Evolutionary conservation across 2,888 invertebrate genomes (phyloP).

Genomic region (Cheilosia grossa): DNA sequence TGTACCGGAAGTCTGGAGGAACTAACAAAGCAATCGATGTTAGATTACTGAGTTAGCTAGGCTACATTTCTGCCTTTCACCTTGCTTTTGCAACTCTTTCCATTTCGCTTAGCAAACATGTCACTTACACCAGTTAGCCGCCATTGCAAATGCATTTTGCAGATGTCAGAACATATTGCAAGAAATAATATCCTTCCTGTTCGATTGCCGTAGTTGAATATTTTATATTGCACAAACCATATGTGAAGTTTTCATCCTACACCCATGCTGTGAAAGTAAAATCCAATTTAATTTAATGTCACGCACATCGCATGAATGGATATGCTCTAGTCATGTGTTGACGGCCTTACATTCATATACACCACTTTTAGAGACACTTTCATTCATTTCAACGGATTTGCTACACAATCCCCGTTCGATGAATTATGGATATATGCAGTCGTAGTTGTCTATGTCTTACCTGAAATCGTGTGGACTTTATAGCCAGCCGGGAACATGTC

Average conservation of each 20-base stretch:
- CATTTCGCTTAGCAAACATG: no score
- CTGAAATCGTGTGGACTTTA: slow-evolving; percentile 81
- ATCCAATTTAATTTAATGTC: slow-evolving; percentile 55
- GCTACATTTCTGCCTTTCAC: no score
- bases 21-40: no score
- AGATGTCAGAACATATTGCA: background rate
- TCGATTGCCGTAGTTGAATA: slow-evolving; percentile 8
- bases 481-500: slow-evolving; percentile 79
- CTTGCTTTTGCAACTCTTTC: no score
- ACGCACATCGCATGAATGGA: slow-evolving; percentile 53
- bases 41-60: no score
- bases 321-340: slow-evolving; percentile 8
- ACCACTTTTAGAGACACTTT: background rate
- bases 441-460: slow-evolving; percentile 77
- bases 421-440: background rate
- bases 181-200: background rate
- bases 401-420: background rate
- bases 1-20: no score
- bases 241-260: slow-evolving; percentile 5
- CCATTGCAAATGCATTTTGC: no score
- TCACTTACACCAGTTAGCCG: no score
- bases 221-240: slow-evolving; percentile 6
- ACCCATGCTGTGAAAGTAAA: slow-evolving; percentile 25
- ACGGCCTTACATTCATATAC: slow-evolving; percentile 3
- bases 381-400: background rate